A percentile compares a stretch with the other conserved stretches of the same genome.
Evolutionary conservation across 2,888 invertebrate species (phyloP).

Genomic region (Eurytoma adleriae): DNA sequence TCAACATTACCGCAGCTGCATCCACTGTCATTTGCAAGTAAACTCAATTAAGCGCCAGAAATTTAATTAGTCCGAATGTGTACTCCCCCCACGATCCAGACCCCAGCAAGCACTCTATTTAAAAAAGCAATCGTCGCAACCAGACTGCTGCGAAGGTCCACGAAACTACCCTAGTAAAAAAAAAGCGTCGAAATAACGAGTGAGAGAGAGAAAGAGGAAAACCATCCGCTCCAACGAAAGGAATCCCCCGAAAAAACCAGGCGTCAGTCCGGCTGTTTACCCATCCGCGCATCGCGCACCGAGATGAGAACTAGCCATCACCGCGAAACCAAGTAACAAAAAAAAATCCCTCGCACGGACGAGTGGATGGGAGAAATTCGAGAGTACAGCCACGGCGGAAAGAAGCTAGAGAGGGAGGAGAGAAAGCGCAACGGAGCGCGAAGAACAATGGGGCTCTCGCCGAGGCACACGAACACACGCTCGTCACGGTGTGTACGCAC

Average conservation of each 20-base stretch:
- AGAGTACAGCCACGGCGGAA: conserved; percentile 7
- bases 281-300: not conserved
- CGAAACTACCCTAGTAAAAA: not conserved
- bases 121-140: not conserved
- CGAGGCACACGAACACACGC: not conserved
- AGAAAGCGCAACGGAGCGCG: conserved; percentile 46
- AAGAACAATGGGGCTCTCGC: conserved; percentile 48
- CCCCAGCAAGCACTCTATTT: too few relatives aligned
- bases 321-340: not conserved
- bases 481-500: not conserved
- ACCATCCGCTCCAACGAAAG: not conserved
- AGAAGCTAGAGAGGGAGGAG: not conserved
- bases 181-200: not conserved
- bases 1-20: too few relatives aligned
- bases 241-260: not conserved
- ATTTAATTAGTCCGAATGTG: too few relatives aligned
- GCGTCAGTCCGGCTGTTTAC: not conserved
- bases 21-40: too few relatives aligned
- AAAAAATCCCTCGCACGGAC: not conserved
- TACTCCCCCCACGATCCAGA: too few relatives aligned
- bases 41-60: too few relatives aligned
- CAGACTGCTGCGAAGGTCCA: not conserved
- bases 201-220: not conserved
- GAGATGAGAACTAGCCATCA: not conserved
- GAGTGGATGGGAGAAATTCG: conserved; percentile 4